phyloP scores from a whole-genome alignment of 2,888 invertebrate genomes.

The Synanthedon vespiformis region DNA sequence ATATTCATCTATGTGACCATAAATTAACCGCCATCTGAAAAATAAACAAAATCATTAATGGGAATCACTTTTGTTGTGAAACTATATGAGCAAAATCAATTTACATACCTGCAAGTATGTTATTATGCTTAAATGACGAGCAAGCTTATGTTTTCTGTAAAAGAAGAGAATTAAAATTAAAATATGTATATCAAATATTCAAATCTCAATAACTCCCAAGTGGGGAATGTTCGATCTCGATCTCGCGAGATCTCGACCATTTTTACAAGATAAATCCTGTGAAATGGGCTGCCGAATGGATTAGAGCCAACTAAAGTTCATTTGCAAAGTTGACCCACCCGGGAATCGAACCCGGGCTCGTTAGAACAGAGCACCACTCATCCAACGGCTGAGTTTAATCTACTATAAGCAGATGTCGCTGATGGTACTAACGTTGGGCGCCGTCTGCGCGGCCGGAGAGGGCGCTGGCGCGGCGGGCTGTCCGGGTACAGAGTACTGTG shows the following conservation, averaged over 20 bases:
- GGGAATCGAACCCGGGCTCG: neutral
- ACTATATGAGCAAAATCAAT: neutral
- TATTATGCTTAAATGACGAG: conserved; percentile 24
- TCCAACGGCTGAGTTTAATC: too few species aligned
- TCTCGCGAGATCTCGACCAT: too few species aligned
- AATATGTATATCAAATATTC: too few species aligned
- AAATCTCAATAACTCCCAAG: too few species aligned
- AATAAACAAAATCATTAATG: conserved; percentile 22
- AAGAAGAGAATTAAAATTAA: conserved; percentile 5
- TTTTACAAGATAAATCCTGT: too few species aligned
- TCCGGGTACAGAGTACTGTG: conserved; percentile 79
- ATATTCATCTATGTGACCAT: conserved; percentile 59
- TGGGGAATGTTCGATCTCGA: too few species aligned
- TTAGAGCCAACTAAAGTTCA: too few species aligned
- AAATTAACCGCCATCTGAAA: conserved; percentile 47
- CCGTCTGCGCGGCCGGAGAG: conserved; percentile 43
- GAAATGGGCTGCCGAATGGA: too few species aligned
- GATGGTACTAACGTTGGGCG: conserved; percentile 41
- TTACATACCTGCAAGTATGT: conserved; percentile 41
- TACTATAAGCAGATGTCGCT: neutral
- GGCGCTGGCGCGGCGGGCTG: conserved; percentile 51
- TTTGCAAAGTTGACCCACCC: neutral
- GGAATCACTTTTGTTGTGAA: neutral
- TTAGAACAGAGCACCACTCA: too few species aligned
- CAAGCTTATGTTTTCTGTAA: conserved; percentile 62